A percentile compares a stretch with the other conserved stretches of the same genome.
Conservation (phyloP, 2,888 invertebrate species). For the Torymus aiolomorphi region DNA sequence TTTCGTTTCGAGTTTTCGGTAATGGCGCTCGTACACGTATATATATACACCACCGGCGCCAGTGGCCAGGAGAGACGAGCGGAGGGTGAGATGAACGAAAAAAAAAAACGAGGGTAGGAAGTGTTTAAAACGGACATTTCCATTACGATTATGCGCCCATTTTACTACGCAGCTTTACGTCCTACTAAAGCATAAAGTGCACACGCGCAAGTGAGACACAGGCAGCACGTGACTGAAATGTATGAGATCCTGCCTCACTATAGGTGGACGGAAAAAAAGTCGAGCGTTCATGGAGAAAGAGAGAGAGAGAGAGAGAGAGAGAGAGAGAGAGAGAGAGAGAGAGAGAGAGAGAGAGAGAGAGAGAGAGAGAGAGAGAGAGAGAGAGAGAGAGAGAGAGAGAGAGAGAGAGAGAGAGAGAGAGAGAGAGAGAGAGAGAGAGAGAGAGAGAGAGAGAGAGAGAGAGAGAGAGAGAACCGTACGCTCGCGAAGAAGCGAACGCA, state of each 20-base stretch:
- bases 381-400: too few species aligned
- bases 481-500: neutral
- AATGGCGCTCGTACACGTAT: neutral
- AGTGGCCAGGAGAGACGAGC: neutral
- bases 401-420: too few species aligned
- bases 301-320: neutral
- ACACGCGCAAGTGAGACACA: constrained; percentile 35
- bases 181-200: constrained; percentile 49
- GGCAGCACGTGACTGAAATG: constrained; percentile 46
- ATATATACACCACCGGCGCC: too few species aligned
- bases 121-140: constrained; percentile 43
- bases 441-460: too few species aligned
- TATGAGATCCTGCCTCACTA: neutral
- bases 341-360: too few species aligned
- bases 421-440: too few species aligned
- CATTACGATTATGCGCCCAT: constrained; percentile 45
- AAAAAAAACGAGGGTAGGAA: neutral
- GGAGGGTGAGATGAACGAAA: neutral
- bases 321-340: too few species aligned
- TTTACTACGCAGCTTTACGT: constrained; percentile 41
- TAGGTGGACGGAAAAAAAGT: neutral
- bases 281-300: neutral
- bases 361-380: too few species aligned
- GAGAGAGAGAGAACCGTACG: too few species aligned
- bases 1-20: neutral